phyloP scores from a whole-genome alignment of 2,888 invertebrate genomes.

The Dorcus hopei region DNA sequence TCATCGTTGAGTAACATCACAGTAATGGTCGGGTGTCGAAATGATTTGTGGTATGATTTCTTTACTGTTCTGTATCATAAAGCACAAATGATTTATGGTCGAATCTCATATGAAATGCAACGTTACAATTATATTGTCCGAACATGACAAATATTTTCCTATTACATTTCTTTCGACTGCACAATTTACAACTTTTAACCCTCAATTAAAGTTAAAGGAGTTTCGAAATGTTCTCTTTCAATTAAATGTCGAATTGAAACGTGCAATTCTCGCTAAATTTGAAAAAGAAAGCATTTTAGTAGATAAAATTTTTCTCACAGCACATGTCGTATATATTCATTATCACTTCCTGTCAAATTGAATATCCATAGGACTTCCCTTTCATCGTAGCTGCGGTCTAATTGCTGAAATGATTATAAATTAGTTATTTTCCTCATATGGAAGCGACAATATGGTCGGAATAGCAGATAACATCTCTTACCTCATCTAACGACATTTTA shows the following conservation, averaged over 20 bases:
- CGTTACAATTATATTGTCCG: neutral
- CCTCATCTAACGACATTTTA: conserved; percentile 34
- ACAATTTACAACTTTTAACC: too few species aligned
- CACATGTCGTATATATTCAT: conserved; percentile 3
- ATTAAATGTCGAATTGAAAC: too few species aligned
- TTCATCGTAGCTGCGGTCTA: conserved; percentile 2
- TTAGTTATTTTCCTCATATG: neutral
- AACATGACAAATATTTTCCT: too few species aligned
- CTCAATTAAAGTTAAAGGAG: too few species aligned
- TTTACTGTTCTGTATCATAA: conserved; percentile 26
- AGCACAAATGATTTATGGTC: conserved; percentile 32
- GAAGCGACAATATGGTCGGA: conserved; percentile 19
- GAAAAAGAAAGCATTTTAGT: neutral
- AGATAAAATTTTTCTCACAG: neutral
- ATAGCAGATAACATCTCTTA: conserved; percentile 27
- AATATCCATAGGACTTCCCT: too few species aligned
- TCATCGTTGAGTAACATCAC: conserved; percentile 15
- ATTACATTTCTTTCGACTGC: too few species aligned
- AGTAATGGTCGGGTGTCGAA: conserved; percentile 39
- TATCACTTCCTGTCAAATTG: neutral
- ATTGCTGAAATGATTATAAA: conserved; percentile 4
- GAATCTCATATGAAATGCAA: neutral
- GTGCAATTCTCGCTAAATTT: too few species aligned
- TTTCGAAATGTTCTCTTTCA: too few species aligned
- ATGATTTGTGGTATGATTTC: conserved; percentile 38